Evolutionary conservation across 2,888 invertebrate species (phyloP).

Genomic region (Monopis laevigella): DNA sequence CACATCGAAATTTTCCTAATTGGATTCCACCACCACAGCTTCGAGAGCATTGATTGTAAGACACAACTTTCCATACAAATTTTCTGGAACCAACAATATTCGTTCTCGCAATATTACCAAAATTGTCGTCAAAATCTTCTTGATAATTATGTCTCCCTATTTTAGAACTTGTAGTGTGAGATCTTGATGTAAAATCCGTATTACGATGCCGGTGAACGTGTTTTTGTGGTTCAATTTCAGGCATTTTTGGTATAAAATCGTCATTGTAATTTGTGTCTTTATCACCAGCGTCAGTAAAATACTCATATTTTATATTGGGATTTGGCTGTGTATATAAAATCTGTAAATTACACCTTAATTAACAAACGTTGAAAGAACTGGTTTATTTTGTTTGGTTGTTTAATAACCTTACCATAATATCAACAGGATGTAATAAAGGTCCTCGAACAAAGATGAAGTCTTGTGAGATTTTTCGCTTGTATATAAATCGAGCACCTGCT

Average conservation of each 20-base stretch:
- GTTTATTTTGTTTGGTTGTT: neutral
- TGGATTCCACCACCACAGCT: constrained; percentile 85
- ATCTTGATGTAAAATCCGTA: constrained; percentile 32
- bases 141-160: constrained; percentile 29
- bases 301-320: constrained; percentile 91
- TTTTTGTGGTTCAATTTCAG: constrained; percentile 32
- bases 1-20: constrained; percentile 76
- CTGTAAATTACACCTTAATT: constrained; percentile 64
- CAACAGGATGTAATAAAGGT: constrained; percentile 78
- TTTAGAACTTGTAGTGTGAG: constrained; percentile 15
- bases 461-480: constrained; percentile 71
- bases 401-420: constrained; percentile 74
- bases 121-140: constrained; percentile 29
- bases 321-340: constrained; percentile 84
- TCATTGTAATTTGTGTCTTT: constrained; percentile 44
- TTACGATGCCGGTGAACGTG: constrained; percentile 47
- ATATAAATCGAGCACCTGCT: constrained; percentile 76
- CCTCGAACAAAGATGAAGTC: constrained; percentile 78
- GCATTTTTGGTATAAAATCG: constrained; percentile 30
- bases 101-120: constrained; percentile 25
- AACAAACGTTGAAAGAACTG: neutral
- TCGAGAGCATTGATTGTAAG: constrained; percentile 80
- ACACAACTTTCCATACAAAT: constrained; percentile 82
- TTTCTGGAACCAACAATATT: constrained; percentile 54
- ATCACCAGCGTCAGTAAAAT: constrained; percentile 75